phyloP scores from a whole-genome alignment of 2,113 vertebrate genomes.

The Parotia lawesii region DNA sequence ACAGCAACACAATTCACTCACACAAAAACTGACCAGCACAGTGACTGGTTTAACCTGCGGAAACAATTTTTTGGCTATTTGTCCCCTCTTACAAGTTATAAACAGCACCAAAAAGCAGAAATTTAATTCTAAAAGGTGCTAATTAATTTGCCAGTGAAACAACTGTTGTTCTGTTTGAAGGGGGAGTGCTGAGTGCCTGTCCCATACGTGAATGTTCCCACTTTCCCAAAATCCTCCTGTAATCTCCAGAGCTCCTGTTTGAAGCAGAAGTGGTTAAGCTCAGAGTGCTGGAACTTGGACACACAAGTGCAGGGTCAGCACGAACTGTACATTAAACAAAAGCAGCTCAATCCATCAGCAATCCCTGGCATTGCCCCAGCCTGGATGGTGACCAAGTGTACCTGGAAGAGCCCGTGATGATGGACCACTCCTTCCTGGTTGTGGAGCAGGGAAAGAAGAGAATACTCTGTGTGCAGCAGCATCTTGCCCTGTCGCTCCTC shows the following conservation, averaged over 20 bases:
- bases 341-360: background rate
- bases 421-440: conserved; percentile 97
- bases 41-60: background rate
- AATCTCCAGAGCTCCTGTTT: background rate
- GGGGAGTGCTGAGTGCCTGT: background rate
- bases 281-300: background rate
- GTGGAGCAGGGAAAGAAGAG: conserved; percentile 92
- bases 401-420: conserved; percentile 97
- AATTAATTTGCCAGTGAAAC: background rate
- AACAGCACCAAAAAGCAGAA: background rate
- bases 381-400: conserved; percentile 44
- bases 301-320: background rate
- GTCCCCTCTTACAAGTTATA: background rate
- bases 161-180: background rate
- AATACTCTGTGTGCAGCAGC: conserved; percentile 96
- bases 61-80: background rate
- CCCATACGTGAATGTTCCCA: background rate
- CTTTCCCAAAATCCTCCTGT: background rate
- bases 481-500: conserved; percentile 98
- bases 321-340: background rate
- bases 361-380: background rate
- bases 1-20: background rate
- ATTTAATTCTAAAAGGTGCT: background rate
- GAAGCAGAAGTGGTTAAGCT: background rate
- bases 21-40: background rate